phyloP scores from a whole-genome alignment of 2,113 vertebrate species.

The Glaucidium brasilianum region DNA sequence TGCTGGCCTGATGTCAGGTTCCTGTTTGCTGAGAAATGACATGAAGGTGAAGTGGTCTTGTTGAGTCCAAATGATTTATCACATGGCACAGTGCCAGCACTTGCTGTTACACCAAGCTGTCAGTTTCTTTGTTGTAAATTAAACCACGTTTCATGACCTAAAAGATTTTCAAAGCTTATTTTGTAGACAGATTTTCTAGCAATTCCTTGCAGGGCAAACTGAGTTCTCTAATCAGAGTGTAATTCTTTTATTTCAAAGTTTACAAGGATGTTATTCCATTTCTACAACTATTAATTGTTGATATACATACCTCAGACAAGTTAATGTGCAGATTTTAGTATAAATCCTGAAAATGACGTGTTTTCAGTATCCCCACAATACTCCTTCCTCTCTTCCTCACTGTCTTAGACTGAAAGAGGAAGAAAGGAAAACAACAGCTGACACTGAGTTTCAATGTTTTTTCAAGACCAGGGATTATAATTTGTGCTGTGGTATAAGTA shows the following conservation, averaged over 20 bases:
- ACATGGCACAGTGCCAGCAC: not conserved
- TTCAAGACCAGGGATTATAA: not conserved
- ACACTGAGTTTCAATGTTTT: not conserved
- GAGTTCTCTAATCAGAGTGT: not conserved
- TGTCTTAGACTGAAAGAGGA: not conserved
- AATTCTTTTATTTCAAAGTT: constrained; percentile 5
- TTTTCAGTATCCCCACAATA: not conserved
- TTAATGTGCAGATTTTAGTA: not conserved
- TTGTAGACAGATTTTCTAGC: constrained; percentile 8
- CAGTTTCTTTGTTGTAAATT: constrained; percentile 45
- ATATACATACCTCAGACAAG: not conserved
- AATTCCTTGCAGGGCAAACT: not conserved
- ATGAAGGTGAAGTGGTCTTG: constrained; percentile 14
- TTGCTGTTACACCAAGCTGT: not conserved
- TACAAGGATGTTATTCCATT: constrained; percentile 1
- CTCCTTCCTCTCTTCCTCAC: not conserved
- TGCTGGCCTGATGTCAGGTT: not conserved
- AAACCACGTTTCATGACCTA: not conserved
- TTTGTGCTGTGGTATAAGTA: not conserved
- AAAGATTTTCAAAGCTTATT: constrained; percentile 26
- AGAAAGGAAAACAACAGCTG: not conserved
- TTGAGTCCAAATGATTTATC: constrained; percentile 31
- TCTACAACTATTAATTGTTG: constrained; percentile 17
- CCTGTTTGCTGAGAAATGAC: constrained; percentile 19
- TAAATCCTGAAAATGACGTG: not conserved